phyloP scores from a whole-genome alignment of 2,888 invertebrate genomes.

The Phalera bucephala region DNA sequence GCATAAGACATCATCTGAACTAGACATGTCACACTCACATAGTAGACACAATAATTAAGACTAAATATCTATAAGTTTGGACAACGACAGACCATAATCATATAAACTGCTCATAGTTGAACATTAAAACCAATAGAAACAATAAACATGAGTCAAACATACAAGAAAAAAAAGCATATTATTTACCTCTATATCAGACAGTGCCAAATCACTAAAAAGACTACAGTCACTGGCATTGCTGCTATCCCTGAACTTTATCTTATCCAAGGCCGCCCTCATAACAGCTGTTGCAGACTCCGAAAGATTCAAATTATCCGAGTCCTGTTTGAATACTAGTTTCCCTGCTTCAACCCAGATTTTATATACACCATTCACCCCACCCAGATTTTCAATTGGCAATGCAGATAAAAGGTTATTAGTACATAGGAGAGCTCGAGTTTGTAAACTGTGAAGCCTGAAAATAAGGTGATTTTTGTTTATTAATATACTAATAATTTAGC shows the following conservation, averaged over 20 bases:
- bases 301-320: constrained; percentile 73
- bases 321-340: constrained; percentile 83
- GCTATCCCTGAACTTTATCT: constrained; percentile 79
- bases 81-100: too few relatives aligned
- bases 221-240: constrained; percentile 50
- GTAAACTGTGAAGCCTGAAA: constrained; percentile 79
- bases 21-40: too few relatives aligned
- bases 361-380: constrained; percentile 84
- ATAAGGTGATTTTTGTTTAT: too few relatives aligned
- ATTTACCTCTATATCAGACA: constrained; percentile 83
- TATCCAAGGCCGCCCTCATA: constrained; percentile 88
- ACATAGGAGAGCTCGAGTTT: constrained; percentile 86
- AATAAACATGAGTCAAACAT: too few relatives aligned
- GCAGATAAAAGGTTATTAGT: constrained; percentile 87
- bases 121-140: too few relatives aligned
- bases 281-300: constrained; percentile 88
- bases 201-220: constrained; percentile 80
- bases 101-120: too few relatives aligned
- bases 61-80: too few relatives aligned
- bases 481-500: too few relatives aligned
- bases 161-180: too few relatives aligned
- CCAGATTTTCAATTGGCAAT: constrained; percentile 84
- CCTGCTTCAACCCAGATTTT: constrained; percentile 87
- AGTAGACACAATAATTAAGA: too few relatives aligned
- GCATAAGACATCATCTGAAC: too few relatives aligned